Evolutionary conservation across 64 coral and sea anemone genomes (phyloP), one percentile per base, ranked within the genome.

Genomic region (Montipora sp.): DNA sequence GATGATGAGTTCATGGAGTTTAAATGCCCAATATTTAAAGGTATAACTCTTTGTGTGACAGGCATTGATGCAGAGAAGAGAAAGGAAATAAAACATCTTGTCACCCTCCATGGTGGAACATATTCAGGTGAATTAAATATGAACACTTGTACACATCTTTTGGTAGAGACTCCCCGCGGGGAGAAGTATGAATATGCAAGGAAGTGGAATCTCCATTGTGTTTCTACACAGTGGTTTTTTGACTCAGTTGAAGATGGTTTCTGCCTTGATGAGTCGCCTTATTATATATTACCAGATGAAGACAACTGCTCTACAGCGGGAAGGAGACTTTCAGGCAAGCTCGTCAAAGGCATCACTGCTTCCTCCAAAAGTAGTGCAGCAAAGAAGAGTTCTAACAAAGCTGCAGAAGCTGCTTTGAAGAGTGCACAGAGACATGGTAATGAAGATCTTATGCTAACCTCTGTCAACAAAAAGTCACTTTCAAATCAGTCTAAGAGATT

Each of bases 101-200:
- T 84, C 22, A 59, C 59, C 13, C 2, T 73, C 47, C 88, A 99
- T 87, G 98, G 98, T 10, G 98, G 98, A 36, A 91, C 61, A 11
- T 99, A 96, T 24, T 99, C 91, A 15, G 92, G 88, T 8, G 98
- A 94, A 58, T 88, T 99, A 5, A 94, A 94, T 47, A 92, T 94
- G 92, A 99, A 92, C 18, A 95, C 89, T 11, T 94, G 94, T 24
- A 99, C 98, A 0, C 98, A 99, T 83, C 87, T 99, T 59, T 69
- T 99, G 66, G 94, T 96, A 13, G 94, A 99, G 6, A 51, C 24
- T 3, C 94, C 94, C 0, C 92, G 15, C 22, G 98, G 98, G 16
- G 89, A 99, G 69, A 99, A 99, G 59, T 99, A 94, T 77, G 88
- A 99, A 19, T 99, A 76, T 94, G 98, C 98, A 46, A 87, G 92